These are phyloP conservation scores for Patagioenas fasciata DNA, from an alignment of 2,113 vertebrate genomes.

Conservation along the genomic window DNA sequence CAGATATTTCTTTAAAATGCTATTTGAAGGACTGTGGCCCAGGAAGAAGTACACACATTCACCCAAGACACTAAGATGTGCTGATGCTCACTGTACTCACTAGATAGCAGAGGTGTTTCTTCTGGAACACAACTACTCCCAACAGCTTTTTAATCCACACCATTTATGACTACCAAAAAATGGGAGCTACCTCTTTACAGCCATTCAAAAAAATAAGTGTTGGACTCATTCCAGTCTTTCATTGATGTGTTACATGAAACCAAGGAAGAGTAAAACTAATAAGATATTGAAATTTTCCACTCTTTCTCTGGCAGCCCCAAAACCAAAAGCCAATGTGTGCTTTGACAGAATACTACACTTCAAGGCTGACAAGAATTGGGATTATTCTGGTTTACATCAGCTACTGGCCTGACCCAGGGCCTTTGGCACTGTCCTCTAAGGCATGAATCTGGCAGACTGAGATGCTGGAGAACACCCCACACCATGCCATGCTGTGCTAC, in stretches of 20 bases:
- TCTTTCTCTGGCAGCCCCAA: background rate
- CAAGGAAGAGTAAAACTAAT: background rate
- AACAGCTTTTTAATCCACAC: background rate
- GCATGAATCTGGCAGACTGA: background rate
- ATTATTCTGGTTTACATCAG: conserved; percentile 19
- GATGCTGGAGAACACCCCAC: background rate
- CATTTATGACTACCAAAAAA: background rate
- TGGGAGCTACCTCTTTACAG: background rate
- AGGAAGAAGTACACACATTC: accelerated
- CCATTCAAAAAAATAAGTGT: background rate
- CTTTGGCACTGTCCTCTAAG: background rate
- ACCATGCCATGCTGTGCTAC: accelerated
- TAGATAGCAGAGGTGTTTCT: background rate
- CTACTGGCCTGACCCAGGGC: background rate
- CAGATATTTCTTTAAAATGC: background rate
- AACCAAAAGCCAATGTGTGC: background rate
- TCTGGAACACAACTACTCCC: background rate
- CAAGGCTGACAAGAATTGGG: background rate
- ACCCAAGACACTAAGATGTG: background rate
- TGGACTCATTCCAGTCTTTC: background rate
- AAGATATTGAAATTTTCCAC: background rate
- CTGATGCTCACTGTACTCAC: background rate
- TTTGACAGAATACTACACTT: background rate
- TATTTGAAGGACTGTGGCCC: background rate
- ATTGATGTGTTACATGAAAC: background rate